Conservation (phyloP, 2,888 invertebrate genomes). For the Notodonta ziczac region DNA sequence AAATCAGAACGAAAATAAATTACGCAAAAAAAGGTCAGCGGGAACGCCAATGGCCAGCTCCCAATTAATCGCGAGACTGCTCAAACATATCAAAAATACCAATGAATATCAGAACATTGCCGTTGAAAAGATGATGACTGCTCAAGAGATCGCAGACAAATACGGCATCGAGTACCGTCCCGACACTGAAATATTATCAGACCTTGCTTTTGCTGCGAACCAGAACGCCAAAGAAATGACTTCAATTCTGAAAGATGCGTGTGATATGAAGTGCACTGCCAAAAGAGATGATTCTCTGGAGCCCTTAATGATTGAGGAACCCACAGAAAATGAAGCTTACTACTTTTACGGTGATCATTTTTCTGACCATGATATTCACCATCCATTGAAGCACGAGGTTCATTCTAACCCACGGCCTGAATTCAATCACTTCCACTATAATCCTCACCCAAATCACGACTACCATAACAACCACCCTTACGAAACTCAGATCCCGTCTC, state of each 20-base stretch:
- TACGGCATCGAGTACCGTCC: constrained; percentile 72
- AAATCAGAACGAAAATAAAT: constrained; percentile 44
- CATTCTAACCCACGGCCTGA: constrained; percentile 24
- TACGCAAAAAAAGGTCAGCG: constrained; percentile 62
- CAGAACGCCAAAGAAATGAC: constrained; percentile 70
- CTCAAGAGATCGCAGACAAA: constrained; percentile 78
- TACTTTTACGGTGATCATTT: constrained; percentile 42
- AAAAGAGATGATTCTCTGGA: constrained; percentile 38
- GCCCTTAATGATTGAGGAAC: constrained; percentile 31
- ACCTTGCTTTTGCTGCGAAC: constrained; percentile 67
- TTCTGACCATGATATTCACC: constrained; percentile 36
- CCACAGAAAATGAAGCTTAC: constrained; percentile 42
- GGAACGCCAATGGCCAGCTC: constrained; percentile 74
- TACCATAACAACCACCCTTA: constrained; percentile 50
- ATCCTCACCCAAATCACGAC: constrained; percentile 43
- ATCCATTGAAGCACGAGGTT: constrained; percentile 13
- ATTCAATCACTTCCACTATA: constrained; percentile 38
- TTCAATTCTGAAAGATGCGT: constrained; percentile 59
- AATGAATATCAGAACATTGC: constrained; percentile 79
- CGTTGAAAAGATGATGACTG: constrained; percentile 79
- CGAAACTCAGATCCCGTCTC: constrained; percentile 60
- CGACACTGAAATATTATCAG: constrained; percentile 70
- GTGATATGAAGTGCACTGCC: constrained; percentile 51
- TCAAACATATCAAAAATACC: constrained; percentile 73
- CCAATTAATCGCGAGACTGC: constrained; percentile 63